Conservation (phyloP, 2,888 invertebrate genomes). For the Yponomeuta cagnagella region DNA sequence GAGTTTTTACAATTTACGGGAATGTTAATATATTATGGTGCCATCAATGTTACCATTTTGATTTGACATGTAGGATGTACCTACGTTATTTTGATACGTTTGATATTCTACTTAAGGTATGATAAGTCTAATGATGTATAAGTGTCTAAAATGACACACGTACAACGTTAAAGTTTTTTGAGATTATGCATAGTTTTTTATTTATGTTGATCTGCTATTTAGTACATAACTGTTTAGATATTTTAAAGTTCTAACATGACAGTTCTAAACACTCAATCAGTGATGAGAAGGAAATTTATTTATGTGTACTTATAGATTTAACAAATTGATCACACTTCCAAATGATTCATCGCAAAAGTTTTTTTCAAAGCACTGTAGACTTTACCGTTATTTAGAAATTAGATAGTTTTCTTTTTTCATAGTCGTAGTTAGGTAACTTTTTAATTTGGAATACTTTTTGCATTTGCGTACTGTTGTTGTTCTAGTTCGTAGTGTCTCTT, state of each 20-base stretch:
- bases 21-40: slow-evolving; percentile 38
- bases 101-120: not conserved
- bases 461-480: not conserved
- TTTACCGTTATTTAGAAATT: no score
- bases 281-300: no score
- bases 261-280: no score
- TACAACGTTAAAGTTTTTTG: not conserved
- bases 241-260: not conserved
- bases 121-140: not conserved
- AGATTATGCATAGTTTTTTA: not conserved
- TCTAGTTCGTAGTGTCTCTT: not conserved
- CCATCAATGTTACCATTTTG: slow-evolving; percentile 66
- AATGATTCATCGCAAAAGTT: no score
- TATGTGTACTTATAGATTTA: no score
- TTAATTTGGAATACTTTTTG: not conserved
- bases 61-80: not conserved
- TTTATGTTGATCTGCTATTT: not conserved
- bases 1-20: not conserved
- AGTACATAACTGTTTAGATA: not conserved
- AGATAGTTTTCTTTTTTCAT: not conserved
- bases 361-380: no score
- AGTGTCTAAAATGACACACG: not conserved
- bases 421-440: not conserved
- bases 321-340: no score
- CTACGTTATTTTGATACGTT: not conserved